Base-by-base conservation (phyloP, 2,888 invertebrate genomes). In the Siphlonurus alternatus region DNA sequence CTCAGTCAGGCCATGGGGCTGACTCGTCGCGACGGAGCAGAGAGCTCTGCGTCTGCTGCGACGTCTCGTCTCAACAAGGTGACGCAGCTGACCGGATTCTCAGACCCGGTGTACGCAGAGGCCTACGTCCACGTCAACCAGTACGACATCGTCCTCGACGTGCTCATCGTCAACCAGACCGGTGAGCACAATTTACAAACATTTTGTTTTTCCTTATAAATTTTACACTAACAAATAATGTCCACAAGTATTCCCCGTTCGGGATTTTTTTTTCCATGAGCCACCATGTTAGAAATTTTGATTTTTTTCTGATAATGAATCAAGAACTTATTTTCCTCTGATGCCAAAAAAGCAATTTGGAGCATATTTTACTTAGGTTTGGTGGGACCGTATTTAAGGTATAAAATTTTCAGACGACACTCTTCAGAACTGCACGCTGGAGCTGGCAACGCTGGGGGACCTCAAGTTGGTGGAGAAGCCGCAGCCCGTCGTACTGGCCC, bases 61-160 rank as follows among this genome's bases (percentile, higher is more conserved):
- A 74, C 78, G 10, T 79, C 80, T 24, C 82, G 82, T 70, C 73
- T 83, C 15, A 82, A 79, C 72, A 69, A 68, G 59, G 60, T 65
- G 67, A 94, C 95, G 53, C 99, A 99, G 76, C 80, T 99, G 72
- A 98, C 99, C 2, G 99, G 98, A 18, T 98, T 98, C 79, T 96
- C 96, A 0, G 99, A 99, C 81, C 98, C 99, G 0, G 97, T 99
- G 66, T 99, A 99, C 76, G 94, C 99, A 0, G 99, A 99, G 79
- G 98, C 99, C n/a, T 93, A 98, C 73, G 98, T 99, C 1, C 89
- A 98, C 76, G 98, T 99, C 69, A 96, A 96, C 77, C 96, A 96
- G 75, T 97, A 96, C 78, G 98, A 98, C 75, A 97, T 98, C 71
- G 97, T 98, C 59, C 81, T 99, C 59, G 99, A 99, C 76, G 97